Base-by-base conservation (phyloP, 2,797 vertebrate species). In the Podarcis siculus region DNA sequence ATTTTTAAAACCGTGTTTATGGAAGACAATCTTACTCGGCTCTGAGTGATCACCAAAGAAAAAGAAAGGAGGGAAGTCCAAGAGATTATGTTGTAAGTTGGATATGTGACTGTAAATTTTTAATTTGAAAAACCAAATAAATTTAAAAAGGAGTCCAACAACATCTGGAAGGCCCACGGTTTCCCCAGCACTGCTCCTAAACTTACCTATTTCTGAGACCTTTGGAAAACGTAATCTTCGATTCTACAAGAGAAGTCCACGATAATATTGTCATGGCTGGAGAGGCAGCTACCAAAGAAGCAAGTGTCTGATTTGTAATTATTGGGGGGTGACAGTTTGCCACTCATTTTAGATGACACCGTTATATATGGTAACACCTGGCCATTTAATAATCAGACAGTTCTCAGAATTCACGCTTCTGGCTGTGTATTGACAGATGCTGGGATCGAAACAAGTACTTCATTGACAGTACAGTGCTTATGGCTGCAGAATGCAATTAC, bases 401-500 rank as follows among this genome's bases (percentile, higher is more conserved):
- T 39, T 80, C 32, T 80, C 67, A 73, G 66, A 86, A 55, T 45
- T 86, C 61, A 77, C 23, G 37, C 87, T 88, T 35, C 39, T 55
- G 39, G 72, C 49, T 45, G 67, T 83, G 88, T 80, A 55, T 49
- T 81, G 66, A 86, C 82, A 85, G 30, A 8, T 15, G 58, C 87
- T 67, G 82, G 25, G 61, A 12, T 64, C 2, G 27, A 82, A 86
- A 83, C 79, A 86, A 66, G 85, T 90, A 72, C 72, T 83, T 85
- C 13, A 8, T 61, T 87, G 61, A 39, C 39, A 69, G 58, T 27
- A 58, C 64, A 45, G 42, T 86, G 12, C 21, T 94, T 88, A 25
- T 87, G n/a, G 58, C 8, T 90, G 83, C 12, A 89, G 89, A 94
- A 91, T 87, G 21, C 23, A 12, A 78, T 86, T 87, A 76, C 61